Base-by-base conservation (phyloP, 1,140 invertebrate species). In the Geopemphigus sp. region DNA sequence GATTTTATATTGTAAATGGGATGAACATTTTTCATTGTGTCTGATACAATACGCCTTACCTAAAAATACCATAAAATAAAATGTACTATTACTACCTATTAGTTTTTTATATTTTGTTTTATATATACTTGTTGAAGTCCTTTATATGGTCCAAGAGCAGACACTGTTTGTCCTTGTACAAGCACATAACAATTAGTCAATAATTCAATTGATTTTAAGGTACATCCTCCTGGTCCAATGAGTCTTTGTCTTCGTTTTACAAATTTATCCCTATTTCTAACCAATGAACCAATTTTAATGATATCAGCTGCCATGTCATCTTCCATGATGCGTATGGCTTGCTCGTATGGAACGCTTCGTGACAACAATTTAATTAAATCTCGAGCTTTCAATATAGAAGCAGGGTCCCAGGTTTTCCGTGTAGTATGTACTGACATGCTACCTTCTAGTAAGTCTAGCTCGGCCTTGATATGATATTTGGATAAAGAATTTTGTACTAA, bases 1-100 rank as follows among this genome's bases (percentile, higher is more conserved):
- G 94, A 92, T 87, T 99, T 99, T 0, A 99, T 97, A 84, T 98
- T 98, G 85, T 99, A 99, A 84, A 99, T 97, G n/a, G 98, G 98
- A 88, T 99, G 98, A 81, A 99, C 91, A 85, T 99, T 99, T 84
- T 96, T 96, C 96, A 99, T 98, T 4, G 95, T 98, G 83, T 99
- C 97, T 84, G 95, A 92, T 10, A 96, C 95, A 83, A 99, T 95
- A 84, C 93, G 90, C 82, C 96, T 87, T 0, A 97, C 95, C 87
- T 89, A 68, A 24, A 39, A 83, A 76, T 56, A 80, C 59, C 45
- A 50, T 59, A 15, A 19, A 53, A 56, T n/a, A 54, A 61, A 63
- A 56, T 32, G 15, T 59, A 47, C 15, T 47, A 68, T 24, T 6
- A 0, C 24, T 57, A 59, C 24, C 4, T 45, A 78, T n/a, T 19